A percentile compares a stretch with the other conserved stretches of the same genome.
Conservation (phyloP, 2,113 vertebrate genomes). For the Gavialis gangeticus region DNA sequence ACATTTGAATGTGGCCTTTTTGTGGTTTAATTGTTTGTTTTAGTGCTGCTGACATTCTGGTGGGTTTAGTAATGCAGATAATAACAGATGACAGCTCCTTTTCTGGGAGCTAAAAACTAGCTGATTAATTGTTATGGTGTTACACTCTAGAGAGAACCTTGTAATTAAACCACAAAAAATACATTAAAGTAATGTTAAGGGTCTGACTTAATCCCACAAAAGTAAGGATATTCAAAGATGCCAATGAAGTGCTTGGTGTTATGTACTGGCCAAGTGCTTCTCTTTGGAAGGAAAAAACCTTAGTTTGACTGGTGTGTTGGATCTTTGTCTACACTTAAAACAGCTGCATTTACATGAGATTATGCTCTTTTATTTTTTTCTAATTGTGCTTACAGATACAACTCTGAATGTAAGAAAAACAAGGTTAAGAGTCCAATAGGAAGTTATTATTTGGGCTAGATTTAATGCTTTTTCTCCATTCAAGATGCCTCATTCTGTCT, state of each 20-base stretch:
- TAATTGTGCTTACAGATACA: background rate
- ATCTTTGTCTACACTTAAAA: background rate
- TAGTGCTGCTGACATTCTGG: slow-evolving; percentile 26
- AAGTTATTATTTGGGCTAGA: background rate
- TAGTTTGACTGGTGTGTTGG: background rate
- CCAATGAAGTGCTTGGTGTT: background rate
- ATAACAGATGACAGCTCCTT: slow-evolving; percentile 62
- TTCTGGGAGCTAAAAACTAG: slow-evolving; percentile 57
- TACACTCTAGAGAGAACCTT: slow-evolving; percentile 48
- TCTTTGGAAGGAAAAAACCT: slow-evolving; percentile 10
- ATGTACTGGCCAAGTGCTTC: background rate
- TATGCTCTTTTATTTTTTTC: slow-evolving; percentile 25
- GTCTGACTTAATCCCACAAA: slow-evolving; percentile 59
- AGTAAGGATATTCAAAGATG: slow-evolving; percentile 61
- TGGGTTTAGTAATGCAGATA: slow-evolving; percentile 50
- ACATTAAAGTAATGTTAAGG: slow-evolving; percentile 57
- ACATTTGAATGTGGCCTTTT: slow-evolving; percentile 31
- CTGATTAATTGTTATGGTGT: slow-evolving; percentile 70
- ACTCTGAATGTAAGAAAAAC: background rate
- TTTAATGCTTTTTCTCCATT: background rate
- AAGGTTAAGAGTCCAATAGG: background rate
- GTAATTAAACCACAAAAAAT: slow-evolving; percentile 70
- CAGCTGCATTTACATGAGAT: slow-evolving; percentile 30
- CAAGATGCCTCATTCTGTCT: background rate
- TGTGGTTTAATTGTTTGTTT: slow-evolving; percentile 41